These are phyloP conservation scores for Pterois miles DNA, from an alignment of 2,797 vertebrate genomes.

Conservation along the genomic window DNA sequence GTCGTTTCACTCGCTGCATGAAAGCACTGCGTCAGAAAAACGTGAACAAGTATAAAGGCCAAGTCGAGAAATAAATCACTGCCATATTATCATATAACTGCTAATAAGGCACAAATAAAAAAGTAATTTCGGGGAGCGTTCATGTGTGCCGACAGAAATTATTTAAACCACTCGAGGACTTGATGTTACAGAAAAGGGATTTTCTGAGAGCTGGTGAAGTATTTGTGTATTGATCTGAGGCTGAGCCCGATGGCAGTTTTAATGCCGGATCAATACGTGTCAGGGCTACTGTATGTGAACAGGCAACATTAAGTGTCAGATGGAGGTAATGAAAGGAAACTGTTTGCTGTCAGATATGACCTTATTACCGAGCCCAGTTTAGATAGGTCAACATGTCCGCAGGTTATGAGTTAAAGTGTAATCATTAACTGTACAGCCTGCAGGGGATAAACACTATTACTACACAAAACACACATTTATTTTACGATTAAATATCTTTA, in stretches of 20 bases:
- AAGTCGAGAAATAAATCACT: slow-evolving; percentile 57
- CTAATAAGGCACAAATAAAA: slow-evolving; percentile 57
- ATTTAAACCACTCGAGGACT: slow-evolving; percentile 55
- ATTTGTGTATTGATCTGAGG: slow-evolving; percentile 61
- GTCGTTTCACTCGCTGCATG: slow-evolving; percentile 12
- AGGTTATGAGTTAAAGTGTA: slow-evolving; percentile 40
- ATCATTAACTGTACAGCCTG: slow-evolving; percentile 11
- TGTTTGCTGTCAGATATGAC: slow-evolving; percentile 58
- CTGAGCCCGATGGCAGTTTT: slow-evolving; percentile 47
- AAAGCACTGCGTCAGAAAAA: slow-evolving; percentile 20
- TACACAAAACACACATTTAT: slow-evolving; percentile 8
- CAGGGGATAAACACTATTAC: background rate
- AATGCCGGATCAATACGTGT: slow-evolving; percentile 59
- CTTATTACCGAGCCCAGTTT: slow-evolving; percentile 43
- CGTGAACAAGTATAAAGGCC: slow-evolving; percentile 16
- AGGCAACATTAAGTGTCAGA: slow-evolving; percentile 45
- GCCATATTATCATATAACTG: slow-evolving; percentile 47
- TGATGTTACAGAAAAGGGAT: slow-evolving; percentile 25
- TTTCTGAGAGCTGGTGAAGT: slow-evolving; percentile 46
- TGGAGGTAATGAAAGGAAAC: slow-evolving; percentile 64
- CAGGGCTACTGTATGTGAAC: slow-evolving; percentile 44
- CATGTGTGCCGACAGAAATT: slow-evolving; percentile 50
- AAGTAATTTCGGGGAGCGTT: slow-evolving; percentile 50
- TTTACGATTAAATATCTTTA: background rate
- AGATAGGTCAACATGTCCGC: slow-evolving; percentile 37